Conservation (phyloP, 2,888 invertebrate genomes). For the Hyalella azteca region DNA sequence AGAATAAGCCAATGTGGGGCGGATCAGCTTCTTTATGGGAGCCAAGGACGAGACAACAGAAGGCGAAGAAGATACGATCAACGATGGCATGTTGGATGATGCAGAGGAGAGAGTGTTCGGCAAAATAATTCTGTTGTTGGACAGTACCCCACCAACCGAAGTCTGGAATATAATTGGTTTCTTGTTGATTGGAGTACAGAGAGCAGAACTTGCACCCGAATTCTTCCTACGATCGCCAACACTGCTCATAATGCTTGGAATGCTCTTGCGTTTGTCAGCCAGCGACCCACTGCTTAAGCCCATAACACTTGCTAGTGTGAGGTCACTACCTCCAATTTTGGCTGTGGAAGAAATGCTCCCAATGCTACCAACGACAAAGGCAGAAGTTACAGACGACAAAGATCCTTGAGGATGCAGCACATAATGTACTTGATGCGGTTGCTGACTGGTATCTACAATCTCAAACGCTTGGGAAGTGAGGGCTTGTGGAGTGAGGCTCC, state of each 20-base stretch:
- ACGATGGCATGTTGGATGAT: not conserved
- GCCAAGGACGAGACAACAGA: not conserved
- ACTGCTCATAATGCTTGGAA: conserved; percentile 8
- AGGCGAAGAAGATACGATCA: not conserved
- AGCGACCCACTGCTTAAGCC: not conserved
- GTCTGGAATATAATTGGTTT: conserved; percentile 25
- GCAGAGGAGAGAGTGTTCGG: conserved; percentile 17
- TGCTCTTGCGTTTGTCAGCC: conserved; percentile 13
- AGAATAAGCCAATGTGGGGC: not conserved
- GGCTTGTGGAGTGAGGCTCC: not conserved
- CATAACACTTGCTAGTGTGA: not conserved
- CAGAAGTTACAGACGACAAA: not conserved
- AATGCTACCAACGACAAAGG: not conserved
- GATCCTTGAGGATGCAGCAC: not conserved
- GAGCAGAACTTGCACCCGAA: not conserved
- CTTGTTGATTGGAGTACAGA: not conserved
- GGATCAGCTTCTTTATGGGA: conserved; percentile 26
- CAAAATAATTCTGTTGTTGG: conserved; percentile 13
- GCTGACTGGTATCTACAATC: not conserved
- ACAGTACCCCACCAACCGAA: not conserved
- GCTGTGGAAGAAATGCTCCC: not conserved
- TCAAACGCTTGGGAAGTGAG: not conserved
- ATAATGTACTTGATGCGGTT: not conserved
- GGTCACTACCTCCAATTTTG: not conserved
- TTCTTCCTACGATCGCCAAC: conserved; percentile 21